Conservation (phyloP, 2,888 invertebrate species). For the Heliconius charithonia region DNA sequence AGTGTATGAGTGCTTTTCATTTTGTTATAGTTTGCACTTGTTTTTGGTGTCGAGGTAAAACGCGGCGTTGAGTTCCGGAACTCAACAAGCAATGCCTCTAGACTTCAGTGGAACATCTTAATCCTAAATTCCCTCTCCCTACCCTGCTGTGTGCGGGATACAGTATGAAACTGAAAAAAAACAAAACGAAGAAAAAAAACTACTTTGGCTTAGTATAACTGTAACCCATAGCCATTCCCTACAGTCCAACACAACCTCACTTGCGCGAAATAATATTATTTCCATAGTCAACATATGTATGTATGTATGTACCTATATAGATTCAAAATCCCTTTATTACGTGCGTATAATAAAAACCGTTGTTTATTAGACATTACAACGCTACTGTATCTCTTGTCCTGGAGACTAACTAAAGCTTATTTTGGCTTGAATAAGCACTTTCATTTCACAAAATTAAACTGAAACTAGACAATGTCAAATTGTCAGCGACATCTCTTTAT, state of each 20-base stretch:
- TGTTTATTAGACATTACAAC: conserved; percentile 26
- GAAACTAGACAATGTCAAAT: conserved; percentile 1
- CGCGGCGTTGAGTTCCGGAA: too few relatives aligned
- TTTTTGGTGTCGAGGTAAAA: too few relatives aligned
- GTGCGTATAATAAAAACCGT: conserved; percentile 13
- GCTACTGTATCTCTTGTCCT: conserved; percentile 9
- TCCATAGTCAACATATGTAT: not conserved
- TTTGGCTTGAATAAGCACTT: not conserved
- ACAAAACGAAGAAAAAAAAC: not conserved
- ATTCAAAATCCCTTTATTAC: conserved; percentile 30
- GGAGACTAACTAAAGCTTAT: conserved; percentile 8
- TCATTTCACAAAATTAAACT: conserved; percentile 17
- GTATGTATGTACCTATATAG: not conserved
- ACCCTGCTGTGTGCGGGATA: not conserved
- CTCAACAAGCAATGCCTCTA: too few relatives aligned
- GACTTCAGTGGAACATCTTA: too few relatives aligned
- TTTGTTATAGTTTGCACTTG: too few relatives aligned
- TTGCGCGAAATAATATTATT: not conserved
- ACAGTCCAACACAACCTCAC: not conserved
- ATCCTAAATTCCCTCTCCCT: too few relatives aligned
- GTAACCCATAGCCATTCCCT: not conserved
- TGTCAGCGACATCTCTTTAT: not conserved
- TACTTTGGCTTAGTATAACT: not conserved
- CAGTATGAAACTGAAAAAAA: too few relatives aligned
- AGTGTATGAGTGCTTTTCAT: too few relatives aligned